These are phyloP conservation scores for Pipa parva DNA, from an alignment of 2,113 vertebrate genomes.

Conservation along the genomic window DNA sequence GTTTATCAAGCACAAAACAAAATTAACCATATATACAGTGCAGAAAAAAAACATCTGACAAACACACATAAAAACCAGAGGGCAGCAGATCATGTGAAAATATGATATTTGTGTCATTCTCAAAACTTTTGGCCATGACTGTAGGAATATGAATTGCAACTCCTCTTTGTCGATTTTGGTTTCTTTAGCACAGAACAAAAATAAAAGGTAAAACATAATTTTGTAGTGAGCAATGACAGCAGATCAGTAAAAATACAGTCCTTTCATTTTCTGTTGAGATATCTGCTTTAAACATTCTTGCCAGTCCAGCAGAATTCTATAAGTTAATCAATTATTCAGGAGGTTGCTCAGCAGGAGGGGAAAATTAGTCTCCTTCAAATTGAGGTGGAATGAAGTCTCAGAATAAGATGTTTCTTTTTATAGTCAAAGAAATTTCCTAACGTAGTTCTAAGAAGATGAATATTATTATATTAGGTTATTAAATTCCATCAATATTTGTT, in stretches of 20 bases:
- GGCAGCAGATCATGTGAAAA: too few species aligned
- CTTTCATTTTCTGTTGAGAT: constrained; percentile 23
- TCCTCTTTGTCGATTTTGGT: neutral
- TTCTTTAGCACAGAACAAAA: constrained; percentile 3
- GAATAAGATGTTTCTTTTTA: constrained; percentile 25
- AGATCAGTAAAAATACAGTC: neutral
- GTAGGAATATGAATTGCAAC: neutral
- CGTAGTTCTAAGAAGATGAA: neutral
- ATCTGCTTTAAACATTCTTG: constrained; percentile 25
- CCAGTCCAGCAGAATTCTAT: constrained; percentile 31
- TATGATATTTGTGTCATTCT: too few species aligned
- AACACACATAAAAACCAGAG: too few species aligned
- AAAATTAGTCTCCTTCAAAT: constrained; percentile 29
- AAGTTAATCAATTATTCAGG: constrained; percentile 37
- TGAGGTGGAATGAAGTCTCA: constrained; percentile 23
- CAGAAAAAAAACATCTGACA: too few species aligned
- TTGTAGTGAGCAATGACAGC: neutral
- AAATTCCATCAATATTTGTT: neutral
- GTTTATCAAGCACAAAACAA: neutral
- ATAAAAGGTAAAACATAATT: neutral
- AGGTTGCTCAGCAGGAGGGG: constrained; percentile 31
- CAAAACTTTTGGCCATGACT: too few species aligned
- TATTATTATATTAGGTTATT: too few species aligned
- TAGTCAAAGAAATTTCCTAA: constrained; percentile 2
- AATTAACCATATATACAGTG: neutral